phyloP scores from a whole-genome alignment of 1,140 invertebrate genomes.

The Anagrus nilaparvatae region DNA sequence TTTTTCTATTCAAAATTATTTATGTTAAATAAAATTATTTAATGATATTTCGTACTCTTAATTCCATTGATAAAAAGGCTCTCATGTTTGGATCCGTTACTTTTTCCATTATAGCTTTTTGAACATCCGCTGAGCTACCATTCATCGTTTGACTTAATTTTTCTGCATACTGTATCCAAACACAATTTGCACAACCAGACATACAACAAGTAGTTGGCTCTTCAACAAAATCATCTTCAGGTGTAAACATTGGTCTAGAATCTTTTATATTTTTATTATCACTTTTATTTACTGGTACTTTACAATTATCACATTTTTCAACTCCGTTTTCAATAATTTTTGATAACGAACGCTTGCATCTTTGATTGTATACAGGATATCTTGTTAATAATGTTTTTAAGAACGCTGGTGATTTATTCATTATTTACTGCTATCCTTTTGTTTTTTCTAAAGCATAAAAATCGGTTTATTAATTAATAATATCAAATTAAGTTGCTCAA shows the following conservation, averaged over 20 bases:
- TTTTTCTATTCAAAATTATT: not conserved
- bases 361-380: too few relatives aligned
- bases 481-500: too few relatives aligned
- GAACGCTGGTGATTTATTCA: too few relatives aligned
- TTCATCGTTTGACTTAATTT: conserved; percentile 59
- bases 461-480: too few relatives aligned
- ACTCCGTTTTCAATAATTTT: too few relatives aligned
- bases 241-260: too few relatives aligned
- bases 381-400: too few relatives aligned
- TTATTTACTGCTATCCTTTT: too few relatives aligned
- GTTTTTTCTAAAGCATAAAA: too few relatives aligned
- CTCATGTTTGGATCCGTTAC: conserved; percentile 73
- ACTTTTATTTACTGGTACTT: not conserved
- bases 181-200: conserved; percentile 90
- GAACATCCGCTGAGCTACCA: conserved; percentile 54
- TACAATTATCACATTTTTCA: not conserved
- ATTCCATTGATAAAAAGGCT: conserved; percentile 67
- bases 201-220: conserved; percentile 81
- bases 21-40: conserved; percentile 21
- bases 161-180: conserved; percentile 88
- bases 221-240: conserved; percentile 34
- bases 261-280: not conserved
- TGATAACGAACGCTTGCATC: too few relatives aligned
- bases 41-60: conserved; percentile 40
- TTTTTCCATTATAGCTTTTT: conserved; percentile 63